Evolutionary conservation across 2,888 invertebrate genomes (phyloP), one percentile per base, ranked within the genome.

Genomic region (Dasypolia templi): DNA sequence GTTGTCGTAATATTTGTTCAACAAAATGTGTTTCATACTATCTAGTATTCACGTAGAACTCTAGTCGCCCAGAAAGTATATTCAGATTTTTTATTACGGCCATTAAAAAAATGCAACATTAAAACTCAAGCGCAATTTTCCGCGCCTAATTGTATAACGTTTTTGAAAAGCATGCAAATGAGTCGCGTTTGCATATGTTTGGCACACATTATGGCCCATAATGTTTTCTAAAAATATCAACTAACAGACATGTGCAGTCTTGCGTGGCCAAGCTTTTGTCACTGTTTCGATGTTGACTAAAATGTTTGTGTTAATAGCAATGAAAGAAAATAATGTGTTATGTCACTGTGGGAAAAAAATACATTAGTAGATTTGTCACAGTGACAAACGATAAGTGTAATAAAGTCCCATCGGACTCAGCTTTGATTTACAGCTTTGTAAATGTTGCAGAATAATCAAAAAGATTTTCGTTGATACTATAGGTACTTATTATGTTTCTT

Each of bases 121-220:
- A 44, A 67, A 81, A 59, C 46, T 68, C 62, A 7, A 14, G 35
- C 70, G 42, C 71, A 78, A 75, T 78, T 67, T 78, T 68, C 64
- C 62, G 17, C 42, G 58, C 79, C 73, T 83, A 75, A 86, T 77
- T 74, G 73, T 81, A 68, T 76, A 71, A 86, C 63, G 70, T 61
- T 69, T 83, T 78, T 56, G 69, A 71, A 81, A 85, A 76, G 62
- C 73, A 81, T 83, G 79, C 78, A 82, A 85, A 84, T 79, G 84
- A 81, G 65, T 74, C 69, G 49, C 65, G 32, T 81, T 73, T 83
- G 85, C 83, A 84, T 85, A 72, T 86, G 78, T 80, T 84, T 86
- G 86, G 82, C 85, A 79, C 71, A 85, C 82, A 78, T 77, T 75
- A 86, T 72, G 65, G 29, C 65, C 61, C 72, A 72, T 84, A 82